A percentile compares a stretch with the other conserved stretches of the same genome.
phyloP scores from a whole-genome alignment of 2,888 invertebrate genomes.

The Trissonchulus sp. region DNA sequence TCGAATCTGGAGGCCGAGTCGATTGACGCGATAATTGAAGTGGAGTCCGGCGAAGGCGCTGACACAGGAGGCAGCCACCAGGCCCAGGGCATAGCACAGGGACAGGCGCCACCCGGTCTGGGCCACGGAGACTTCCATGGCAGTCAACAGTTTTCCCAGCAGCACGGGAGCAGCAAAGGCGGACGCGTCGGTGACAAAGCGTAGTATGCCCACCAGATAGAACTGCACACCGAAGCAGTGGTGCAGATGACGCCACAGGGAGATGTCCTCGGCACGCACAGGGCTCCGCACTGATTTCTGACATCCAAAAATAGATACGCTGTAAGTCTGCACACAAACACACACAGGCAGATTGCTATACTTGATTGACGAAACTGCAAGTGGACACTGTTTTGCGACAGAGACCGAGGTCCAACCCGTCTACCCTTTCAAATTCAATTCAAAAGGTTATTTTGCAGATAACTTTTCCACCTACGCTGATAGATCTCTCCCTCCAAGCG shows the following conservation, averaged over 20 bases:
- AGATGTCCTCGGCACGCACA: too few species aligned
- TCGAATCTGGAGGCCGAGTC: slow-evolving; percentile 26
- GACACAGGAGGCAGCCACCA: slow-evolving; percentile 65
- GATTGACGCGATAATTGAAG: slow-evolving; percentile 70
- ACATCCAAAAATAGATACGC: too few species aligned
- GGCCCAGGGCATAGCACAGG: slow-evolving; percentile 64
- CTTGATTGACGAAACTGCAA: too few species aligned
- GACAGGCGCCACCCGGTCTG: slow-evolving; percentile 54
- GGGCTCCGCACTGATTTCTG: too few species aligned
- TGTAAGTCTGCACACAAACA: too few species aligned
- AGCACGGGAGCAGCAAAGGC: slow-evolving; percentile 84
- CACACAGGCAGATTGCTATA: too few species aligned
- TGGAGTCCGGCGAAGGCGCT: slow-evolving; percentile 76
- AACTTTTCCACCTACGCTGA: too few species aligned
- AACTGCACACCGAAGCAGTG: slow-evolving; percentile 72
- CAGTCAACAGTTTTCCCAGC: slow-evolving; percentile 71
- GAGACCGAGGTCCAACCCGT: too few species aligned
- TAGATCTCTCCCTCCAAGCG: too few species aligned
- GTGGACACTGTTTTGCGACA: too few species aligned
- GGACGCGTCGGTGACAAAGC: slow-evolving; percentile 72
- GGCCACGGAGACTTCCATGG: slow-evolving; percentile 64
- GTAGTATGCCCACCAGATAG: slow-evolving; percentile 73
- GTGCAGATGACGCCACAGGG: slow-evolving; percentile 66
- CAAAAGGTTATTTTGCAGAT: too few species aligned
- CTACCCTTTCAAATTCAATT: too few species aligned